Evolutionary conservation across 1,140 invertebrate species (phyloP), one percentile per base, ranked within the genome.

Genomic region (Eciton burchellii): DNA sequence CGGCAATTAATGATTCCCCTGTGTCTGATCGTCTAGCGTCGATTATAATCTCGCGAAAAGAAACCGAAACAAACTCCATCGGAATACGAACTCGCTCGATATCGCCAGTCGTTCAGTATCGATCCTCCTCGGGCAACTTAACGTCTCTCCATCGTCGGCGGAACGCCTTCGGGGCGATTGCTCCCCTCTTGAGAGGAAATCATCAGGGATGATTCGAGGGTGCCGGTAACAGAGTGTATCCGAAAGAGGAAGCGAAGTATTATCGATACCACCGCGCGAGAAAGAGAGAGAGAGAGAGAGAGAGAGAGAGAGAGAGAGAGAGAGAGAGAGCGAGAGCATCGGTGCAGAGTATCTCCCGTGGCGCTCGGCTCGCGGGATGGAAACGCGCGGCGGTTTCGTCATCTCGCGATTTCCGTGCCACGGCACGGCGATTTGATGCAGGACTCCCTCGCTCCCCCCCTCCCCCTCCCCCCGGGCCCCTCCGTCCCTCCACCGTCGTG

Each of bases 361-460:
- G n/a, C n/a, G n/a, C n/a, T n/a, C n/a, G n/a, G n/a, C n/a, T n/a
- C n/a, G n/a, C n/a, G n/a, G n/a, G n/a, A n/a, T n/a, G n/a, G n/a
- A n/a, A 54, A 68, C 29, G n/a, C 49, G 62, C 35, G 60, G 74
- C 47, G 54, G 68, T 77, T 76, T 66, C 60, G 73, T 76, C 73
- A 76, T 66, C 41, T 77, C 35, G 54, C 60, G 73, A 65, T 65
- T 45, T 54, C 60, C n/a, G n/a, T n/a, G 24, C 24, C 29, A 35
- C 35, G 62, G 54, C 41, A 21, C 21, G 62, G 41, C 62, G 47
- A 47, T 77, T 77, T 77, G 68, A 77, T 77, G 47, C 54, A 19
- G 43, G 26, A 45, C 12, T 79, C 56, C 62, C 41, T 79, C 49
- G 52, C 19, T 21, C 21, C 41, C 49, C 63, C 63, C 2, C 35